Evolutionary conservation across 2,888 invertebrate genomes (phyloP).

Genomic region (Chrysolina americana): DNA sequence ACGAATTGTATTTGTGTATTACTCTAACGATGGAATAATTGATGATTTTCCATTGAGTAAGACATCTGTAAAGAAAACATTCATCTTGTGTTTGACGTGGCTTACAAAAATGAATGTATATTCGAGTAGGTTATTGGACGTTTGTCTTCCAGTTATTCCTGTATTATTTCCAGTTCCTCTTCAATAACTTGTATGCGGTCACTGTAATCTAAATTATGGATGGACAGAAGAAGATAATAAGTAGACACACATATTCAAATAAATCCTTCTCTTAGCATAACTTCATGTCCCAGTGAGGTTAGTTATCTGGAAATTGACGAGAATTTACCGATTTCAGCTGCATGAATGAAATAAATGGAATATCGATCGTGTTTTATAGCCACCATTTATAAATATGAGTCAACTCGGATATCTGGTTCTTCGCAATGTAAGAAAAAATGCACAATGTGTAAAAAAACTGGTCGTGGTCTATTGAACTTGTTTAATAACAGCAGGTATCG

Average conservation of each 20-base stretch:
- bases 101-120: too few relatives aligned
- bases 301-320: background rate
- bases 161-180: too few relatives aligned
- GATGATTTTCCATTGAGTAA: too few relatives aligned
- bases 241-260: background rate
- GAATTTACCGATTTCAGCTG: background rate
- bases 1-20: too few relatives aligned
- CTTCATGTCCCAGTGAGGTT: background rate
- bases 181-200: too few relatives aligned
- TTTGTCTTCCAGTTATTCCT: too few relatives aligned
- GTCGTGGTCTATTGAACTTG: conserved; percentile 42
- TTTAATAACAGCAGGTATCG: conserved; percentile 43
- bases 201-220: too few relatives aligned
- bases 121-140: too few relatives aligned
- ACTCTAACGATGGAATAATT: too few relatives aligned
- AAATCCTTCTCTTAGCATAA: background rate
- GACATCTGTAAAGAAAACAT: too few relatives aligned
- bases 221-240: too few relatives aligned
- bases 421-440: conserved; percentile 13
- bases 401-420: conserved; percentile 11
- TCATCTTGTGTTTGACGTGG: too few relatives aligned
- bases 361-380: background rate
- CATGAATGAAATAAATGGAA: background rate
- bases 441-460: conserved; percentile 33
- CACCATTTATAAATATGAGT: background rate